These are phyloP conservation scores for Ditula angustiorana DNA, from an alignment of 2,888 invertebrate genomes.

Conservation along the genomic window DNA sequence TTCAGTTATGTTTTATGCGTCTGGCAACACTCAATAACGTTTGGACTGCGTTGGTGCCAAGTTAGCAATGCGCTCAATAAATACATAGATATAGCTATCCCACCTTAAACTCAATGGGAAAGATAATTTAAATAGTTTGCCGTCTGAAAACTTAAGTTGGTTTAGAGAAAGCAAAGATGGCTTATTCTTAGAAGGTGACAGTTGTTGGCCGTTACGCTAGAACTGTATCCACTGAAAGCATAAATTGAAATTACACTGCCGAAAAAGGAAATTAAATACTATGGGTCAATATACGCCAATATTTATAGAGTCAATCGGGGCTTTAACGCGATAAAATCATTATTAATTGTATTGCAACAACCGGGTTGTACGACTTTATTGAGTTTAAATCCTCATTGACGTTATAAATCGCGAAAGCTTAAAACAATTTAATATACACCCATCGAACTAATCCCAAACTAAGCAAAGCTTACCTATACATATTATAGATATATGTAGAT, in stretches of 20 bases:
- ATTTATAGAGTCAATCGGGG: too few relatives aligned
- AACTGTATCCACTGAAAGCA: slow-evolving; percentile 24
- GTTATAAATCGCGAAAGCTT: too few relatives aligned
- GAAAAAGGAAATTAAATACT: not conserved
- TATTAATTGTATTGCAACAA: too few relatives aligned
- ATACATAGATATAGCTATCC: not conserved
- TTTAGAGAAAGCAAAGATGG: slow-evolving; percentile 46
- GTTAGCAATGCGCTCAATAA: slow-evolving; percentile 24
- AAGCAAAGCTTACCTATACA: too few relatives aligned
- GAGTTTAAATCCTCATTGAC: too few relatives aligned
- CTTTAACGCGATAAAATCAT: too few relatives aligned
- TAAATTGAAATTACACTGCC: not conserved
- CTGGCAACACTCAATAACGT: slow-evolving; percentile 62
- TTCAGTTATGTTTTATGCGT: slow-evolving; percentile 71
- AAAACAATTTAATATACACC: too few relatives aligned
- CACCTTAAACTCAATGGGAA: not conserved
- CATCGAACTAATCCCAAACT: too few relatives aligned
- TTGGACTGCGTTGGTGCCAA: slow-evolving; percentile 44
- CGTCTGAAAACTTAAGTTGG: slow-evolving; percentile 8
- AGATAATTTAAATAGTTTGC: not conserved
- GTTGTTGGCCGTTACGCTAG: slow-evolving; percentile 51
- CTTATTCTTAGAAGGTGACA: slow-evolving; percentile 49
- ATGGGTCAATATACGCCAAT: too few relatives aligned
- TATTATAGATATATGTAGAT: too few relatives aligned
- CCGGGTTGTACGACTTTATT: too few relatives aligned